Percentiles rank a stretch among this genome's conserved stretches.
Evolutionary conservation across 2,113 vertebrate species (phyloP).

Genomic region (Chionodraco myersi): DNA sequence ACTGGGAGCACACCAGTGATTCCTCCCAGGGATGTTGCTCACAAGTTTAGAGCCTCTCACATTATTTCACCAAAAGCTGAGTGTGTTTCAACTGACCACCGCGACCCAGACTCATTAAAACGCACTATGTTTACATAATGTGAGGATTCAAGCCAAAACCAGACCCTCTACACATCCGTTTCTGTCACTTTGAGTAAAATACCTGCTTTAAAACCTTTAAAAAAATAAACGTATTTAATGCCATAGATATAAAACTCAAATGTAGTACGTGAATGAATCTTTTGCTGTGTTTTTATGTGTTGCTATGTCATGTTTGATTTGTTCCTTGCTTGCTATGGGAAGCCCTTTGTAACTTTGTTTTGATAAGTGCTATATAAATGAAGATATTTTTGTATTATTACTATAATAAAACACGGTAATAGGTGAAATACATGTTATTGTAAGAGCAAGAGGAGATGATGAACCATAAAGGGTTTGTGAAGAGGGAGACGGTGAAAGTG

Average conservation of each 20-base stretch:
- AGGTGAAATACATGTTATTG: no score
- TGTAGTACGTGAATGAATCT: not conserved
- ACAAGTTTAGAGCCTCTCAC: conserved; percentile 70
- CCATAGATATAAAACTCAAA: not conserved
- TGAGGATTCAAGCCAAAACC: conserved; percentile 46
- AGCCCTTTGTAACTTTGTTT: no score
- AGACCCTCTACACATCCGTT: conserved; percentile 38
- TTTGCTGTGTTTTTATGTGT: no score
- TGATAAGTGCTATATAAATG: no score
- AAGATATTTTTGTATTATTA: no score
- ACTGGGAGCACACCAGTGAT: conserved; percentile 73
- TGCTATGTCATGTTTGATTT: no score
- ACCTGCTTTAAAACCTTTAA: not conserved
- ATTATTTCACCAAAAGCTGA: conserved; percentile 70
- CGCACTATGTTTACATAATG: conserved; percentile 77
- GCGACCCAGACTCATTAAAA: conserved; percentile 78
- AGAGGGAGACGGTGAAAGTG: conserved; percentile 39
- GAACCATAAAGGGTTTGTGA: not conserved
- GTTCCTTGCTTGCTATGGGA: no score
- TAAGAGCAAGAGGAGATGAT: not conserved
- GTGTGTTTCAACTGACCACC: conserved; percentile 72
- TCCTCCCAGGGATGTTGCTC: conserved; percentile 71
- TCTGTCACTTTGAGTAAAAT: conserved; percentile 16
- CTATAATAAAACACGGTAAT: no score
- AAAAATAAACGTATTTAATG: not conserved